phyloP scores from a whole-genome alignment of 2,888 invertebrate genomes.

The Helicoverpa assulta region DNA sequence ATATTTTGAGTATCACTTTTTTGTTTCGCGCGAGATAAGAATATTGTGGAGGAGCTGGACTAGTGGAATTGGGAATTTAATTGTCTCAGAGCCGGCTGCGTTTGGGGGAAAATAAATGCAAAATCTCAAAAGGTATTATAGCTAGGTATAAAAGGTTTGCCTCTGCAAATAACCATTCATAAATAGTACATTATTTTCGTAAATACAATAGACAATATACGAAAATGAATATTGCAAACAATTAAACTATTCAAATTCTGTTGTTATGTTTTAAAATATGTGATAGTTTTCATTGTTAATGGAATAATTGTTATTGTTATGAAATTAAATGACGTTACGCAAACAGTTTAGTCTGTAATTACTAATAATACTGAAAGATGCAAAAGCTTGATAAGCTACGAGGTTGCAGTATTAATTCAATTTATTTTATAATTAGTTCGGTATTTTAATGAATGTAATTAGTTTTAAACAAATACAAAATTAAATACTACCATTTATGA shows the following conservation, averaged over 20 bases:
- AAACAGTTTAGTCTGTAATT: conserved; percentile 40
- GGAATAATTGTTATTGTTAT: conserved; percentile 33
- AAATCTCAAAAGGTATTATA: conserved; percentile 21
- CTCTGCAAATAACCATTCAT: not conserved
- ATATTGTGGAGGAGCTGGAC: conserved; percentile 56
- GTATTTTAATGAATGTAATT: too few relatives aligned
- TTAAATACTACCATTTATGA: too few relatives aligned
- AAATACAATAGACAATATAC: conserved; percentile 16
- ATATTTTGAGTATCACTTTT: conserved; percentile 77
- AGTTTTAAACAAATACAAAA: too few relatives aligned
- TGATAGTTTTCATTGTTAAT: conserved; percentile 20
- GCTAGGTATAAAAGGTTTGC: conserved; percentile 4
- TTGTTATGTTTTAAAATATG: conserved; percentile 10
- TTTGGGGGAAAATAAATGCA: conserved; percentile 37
- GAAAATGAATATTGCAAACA: conserved; percentile 20
- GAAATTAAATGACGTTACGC: conserved; percentile 30
- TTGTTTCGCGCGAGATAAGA: conserved; percentile 65
- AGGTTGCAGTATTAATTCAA: conserved; percentile 31
- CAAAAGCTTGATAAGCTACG: conserved; percentile 39
- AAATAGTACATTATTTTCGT: conserved; percentile 4
- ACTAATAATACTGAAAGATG: conserved; percentile 39
- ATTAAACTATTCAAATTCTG: conserved; percentile 25
- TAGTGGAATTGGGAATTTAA: conserved; percentile 59
- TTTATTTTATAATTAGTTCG: conserved; percentile 29
- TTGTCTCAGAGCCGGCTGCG: conserved; percentile 43